Conservation (phyloP, 2,888 invertebrate species). For the Meteorus cinctellus region DNA sequence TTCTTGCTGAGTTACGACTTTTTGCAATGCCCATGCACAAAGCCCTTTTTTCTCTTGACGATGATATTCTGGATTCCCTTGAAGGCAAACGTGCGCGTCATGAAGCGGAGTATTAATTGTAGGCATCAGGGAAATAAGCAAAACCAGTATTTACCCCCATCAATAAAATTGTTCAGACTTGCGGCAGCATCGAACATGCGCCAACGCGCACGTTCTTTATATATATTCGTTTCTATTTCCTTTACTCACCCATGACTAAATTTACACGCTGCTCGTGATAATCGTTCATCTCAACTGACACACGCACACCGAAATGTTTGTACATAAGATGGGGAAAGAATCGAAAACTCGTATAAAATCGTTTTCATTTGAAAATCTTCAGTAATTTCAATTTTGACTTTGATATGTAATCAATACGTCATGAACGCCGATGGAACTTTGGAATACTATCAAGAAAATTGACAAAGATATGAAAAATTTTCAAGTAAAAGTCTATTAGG, state of each 20-base stretch:
- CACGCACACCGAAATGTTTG: neutral
- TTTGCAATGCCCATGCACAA: neutral
- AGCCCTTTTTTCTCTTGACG: neutral
- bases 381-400: no score
- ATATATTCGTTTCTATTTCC: neutral
- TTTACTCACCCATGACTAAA: slow-evolving; percentile 27
- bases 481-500: no score
- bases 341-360: neutral
- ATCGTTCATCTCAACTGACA: neutral
- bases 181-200: neutral
- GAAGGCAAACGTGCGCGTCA: neutral
- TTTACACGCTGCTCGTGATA: slow-evolving; percentile 21
- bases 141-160: slow-evolving; percentile 34
- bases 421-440: no score
- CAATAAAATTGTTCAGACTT: slow-evolving; percentile 34
- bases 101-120: slow-evolving; percentile 25
- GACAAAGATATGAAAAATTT: no score
- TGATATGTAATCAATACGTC: no score
- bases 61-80: neutral
- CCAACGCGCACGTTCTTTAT: neutral
- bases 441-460: no score
- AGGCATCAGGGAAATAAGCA: slow-evolving; percentile 4
- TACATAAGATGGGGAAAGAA: neutral
- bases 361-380: no score
- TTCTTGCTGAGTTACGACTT: neutral